Conservation (phyloP, 2,888 invertebrate genomes). For the Ophonus ardosiacus region DNA sequence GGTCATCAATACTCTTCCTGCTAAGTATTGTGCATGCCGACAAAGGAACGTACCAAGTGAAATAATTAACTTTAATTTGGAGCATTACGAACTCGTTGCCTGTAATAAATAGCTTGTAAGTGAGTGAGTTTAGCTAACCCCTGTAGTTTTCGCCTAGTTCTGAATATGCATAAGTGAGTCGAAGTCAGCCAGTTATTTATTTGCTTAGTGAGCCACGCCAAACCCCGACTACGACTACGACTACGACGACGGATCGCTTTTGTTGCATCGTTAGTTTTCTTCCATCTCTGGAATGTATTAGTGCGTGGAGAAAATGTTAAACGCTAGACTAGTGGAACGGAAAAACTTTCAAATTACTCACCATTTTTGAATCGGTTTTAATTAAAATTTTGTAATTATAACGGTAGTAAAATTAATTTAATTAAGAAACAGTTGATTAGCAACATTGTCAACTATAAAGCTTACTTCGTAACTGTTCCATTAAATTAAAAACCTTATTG, state of each 20-base stretch:
- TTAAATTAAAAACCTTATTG: no score
- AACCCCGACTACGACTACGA: background rate
- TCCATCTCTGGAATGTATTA: background rate
- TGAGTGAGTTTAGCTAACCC: conserved; percentile 42
- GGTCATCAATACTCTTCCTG: conserved; percentile 41
- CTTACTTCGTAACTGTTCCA: background rate
- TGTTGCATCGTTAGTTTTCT: conserved; percentile 5
- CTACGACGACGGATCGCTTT: background rate
- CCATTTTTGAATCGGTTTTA: conserved; percentile 10
- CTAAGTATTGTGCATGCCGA: conserved; percentile 26
- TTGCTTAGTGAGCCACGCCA: conserved; percentile 15
- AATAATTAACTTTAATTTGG: conserved; percentile 59
- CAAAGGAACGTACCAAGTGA: conserved; percentile 43
- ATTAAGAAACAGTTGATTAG: background rate
- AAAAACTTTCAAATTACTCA: background rate
- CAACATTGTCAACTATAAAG: background rate
- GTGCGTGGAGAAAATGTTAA: background rate
- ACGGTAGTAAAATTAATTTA: background rate
- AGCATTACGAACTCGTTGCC: conserved; percentile 56
- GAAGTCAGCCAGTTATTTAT: conserved; percentile 18
- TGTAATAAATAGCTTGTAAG: conserved; percentile 57
- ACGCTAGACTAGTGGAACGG: background rate
- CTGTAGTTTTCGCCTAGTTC: conserved; percentile 54
- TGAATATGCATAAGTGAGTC: conserved; percentile 51
- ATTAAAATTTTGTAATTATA: background rate